Conservation (phyloP, 1,140 invertebrate genomes). For the Xylocopa sonorina region DNA sequence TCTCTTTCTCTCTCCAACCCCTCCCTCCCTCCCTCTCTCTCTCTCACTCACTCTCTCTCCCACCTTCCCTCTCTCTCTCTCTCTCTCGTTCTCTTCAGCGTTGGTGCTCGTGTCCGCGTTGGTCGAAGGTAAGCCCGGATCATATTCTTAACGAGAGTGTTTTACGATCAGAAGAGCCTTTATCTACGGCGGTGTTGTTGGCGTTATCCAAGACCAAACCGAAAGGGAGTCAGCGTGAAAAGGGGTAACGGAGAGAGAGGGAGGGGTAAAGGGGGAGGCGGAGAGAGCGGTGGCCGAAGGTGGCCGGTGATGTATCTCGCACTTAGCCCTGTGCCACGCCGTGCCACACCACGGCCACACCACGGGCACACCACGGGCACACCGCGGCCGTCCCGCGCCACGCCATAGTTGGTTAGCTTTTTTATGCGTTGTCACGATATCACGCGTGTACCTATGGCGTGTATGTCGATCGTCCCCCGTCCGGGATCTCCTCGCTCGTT, state of each 20-base stretch:
- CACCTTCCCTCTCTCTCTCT: too few relatives aligned
- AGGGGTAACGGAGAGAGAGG: neutral
- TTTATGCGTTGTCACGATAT: constrained; percentile 66
- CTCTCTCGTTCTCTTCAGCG: too few relatives aligned
- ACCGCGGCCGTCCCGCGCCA: constrained; percentile 56
- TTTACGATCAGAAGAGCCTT: constrained; percentile 78
- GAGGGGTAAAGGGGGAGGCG: constrained; percentile 34
- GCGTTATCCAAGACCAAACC: constrained; percentile 76
- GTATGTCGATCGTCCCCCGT: constrained; percentile 57
- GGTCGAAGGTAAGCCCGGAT: constrained; percentile 79
- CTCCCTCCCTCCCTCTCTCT: too few relatives aligned
- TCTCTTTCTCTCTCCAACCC: too few relatives aligned
- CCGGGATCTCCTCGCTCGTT: constrained; percentile 66
- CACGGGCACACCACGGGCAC: constrained; percentile 32
- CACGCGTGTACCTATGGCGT: constrained; percentile 57
- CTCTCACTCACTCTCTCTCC: too few relatives aligned
- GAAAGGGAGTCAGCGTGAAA: constrained; percentile 55
- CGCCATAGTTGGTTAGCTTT: constrained; percentile 57
- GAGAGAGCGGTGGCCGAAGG: constrained; percentile 66
- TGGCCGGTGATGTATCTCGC: constrained; percentile 80
- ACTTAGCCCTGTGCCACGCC: constrained; percentile 75
- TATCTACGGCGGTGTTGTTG: constrained; percentile 80
- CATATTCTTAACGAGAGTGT: constrained; percentile 82
- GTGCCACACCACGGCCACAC: constrained; percentile 46
- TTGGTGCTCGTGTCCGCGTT: constrained; percentile 69